Percentiles rank a stretch among this genome's conserved stretches.
These are phyloP conservation scores for Aurelia sp. DNA, from an alignment of 30 jellyfish, hydroid and myxozoan genomes.

Conservation along the genomic window DNA sequence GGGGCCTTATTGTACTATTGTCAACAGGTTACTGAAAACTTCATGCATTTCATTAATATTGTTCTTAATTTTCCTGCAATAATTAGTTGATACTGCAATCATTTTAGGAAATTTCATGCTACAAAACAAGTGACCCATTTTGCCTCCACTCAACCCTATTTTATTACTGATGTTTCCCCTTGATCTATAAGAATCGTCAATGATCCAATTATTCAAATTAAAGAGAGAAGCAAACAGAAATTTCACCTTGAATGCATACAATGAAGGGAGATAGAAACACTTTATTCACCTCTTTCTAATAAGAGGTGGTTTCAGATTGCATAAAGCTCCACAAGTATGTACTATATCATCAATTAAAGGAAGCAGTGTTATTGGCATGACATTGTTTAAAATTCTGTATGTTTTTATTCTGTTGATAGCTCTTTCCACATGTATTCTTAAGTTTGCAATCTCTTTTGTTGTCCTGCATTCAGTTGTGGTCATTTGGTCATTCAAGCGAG, in stretches of 20 bases:
- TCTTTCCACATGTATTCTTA: slow-evolving; percentile 51
- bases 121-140: no score
- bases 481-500: slow-evolving; percentile 41
- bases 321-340: slow-evolving; percentile 39
- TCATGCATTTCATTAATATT: no score
- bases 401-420: slow-evolving; percentile 64
- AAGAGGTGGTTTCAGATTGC: no score
- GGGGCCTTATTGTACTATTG: no score
- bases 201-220: no score
- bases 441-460: slow-evolving; percentile 44
- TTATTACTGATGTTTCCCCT: neutral
- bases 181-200: neutral
- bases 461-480: slow-evolving; percentile 36
- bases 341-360: slow-evolving; percentile 77
- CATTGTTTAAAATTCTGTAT: slow-evolving; percentile 29
- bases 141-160: no score
- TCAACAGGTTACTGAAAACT: no score
- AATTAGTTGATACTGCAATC: no score
- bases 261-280: neutral
- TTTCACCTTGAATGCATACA: neutral
- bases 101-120: no score
- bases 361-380: slow-evolving; percentile 58
- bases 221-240: no score
- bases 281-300: neutral
- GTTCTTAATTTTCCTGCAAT: no score